Evolutionary conservation across 2,113 vertebrate genomes (phyloP).

Genomic region (Alethe diademata): DNA sequence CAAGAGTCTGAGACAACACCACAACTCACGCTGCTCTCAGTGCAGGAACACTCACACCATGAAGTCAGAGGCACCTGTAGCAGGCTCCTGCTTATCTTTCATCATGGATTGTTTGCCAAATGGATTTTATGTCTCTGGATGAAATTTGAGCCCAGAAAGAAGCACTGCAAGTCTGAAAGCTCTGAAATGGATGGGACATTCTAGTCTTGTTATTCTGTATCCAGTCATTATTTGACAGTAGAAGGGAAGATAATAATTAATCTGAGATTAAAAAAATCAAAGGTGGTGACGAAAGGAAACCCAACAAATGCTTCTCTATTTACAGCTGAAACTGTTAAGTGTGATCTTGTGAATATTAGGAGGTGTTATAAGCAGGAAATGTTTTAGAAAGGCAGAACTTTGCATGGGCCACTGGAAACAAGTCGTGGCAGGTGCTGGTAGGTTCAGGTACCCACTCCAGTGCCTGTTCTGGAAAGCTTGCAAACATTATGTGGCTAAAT

Average conservation of each 20-base stretch:
- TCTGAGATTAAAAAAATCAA: not conserved
- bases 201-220: not conserved
- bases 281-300: not conserved
- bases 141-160: not conserved
- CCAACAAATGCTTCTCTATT: not conserved
- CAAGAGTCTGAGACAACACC: not conserved
- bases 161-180: not conserved
- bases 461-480: not conserved
- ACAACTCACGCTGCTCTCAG: fast-evolving
- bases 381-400: not conserved
- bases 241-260: not conserved
- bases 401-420: not conserved
- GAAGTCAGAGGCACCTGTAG: not conserved
- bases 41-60: not conserved
- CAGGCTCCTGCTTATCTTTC: not conserved
- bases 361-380: not conserved
- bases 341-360: not conserved
- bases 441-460: not conserved
- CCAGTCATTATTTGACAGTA: not conserved
- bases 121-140: not conserved
- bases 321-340: not conserved
- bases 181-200: fast-evolving
- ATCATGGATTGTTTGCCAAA: not conserved
- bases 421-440: not conserved
- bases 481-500: not conserved